Conservation (phyloP, 2,797 vertebrate species). For the Galago senegalensis region DNA sequence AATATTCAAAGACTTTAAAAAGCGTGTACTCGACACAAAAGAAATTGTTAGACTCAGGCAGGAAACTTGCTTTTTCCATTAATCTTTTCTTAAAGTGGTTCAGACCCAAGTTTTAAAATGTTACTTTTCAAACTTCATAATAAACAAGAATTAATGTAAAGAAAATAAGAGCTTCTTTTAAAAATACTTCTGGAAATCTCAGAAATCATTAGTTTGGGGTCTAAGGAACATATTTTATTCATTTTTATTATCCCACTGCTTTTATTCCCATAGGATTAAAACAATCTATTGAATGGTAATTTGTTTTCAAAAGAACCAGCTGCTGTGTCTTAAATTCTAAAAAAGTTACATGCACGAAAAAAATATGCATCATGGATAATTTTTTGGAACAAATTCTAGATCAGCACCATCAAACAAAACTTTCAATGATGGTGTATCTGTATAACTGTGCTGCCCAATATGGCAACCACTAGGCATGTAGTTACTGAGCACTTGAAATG, state of each 20-base stretch:
- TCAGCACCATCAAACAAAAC: neutral
- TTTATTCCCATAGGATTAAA: slow-evolving; percentile 17
- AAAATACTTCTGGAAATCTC: slow-evolving; percentile 23
- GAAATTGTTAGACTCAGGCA: neutral
- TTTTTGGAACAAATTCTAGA: slow-evolving; percentile 20
- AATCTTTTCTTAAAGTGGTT: slow-evolving; percentile 34
- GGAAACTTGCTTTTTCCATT: slow-evolving; percentile 47
- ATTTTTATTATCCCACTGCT: slow-evolving; percentile 38
- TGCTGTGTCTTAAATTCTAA: slow-evolving; percentile 50
- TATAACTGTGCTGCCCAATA: neutral
- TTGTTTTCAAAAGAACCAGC: slow-evolving; percentile 27
- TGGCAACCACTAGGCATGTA: neutral
- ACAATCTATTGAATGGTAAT: neutral
- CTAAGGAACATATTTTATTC: neutral
- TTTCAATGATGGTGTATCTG: neutral
- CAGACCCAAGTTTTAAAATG: slow-evolving; percentile 38
- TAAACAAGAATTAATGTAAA: neutral
- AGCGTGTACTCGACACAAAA: slow-evolving; percentile 35
- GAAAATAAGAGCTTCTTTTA: slow-evolving; percentile 34
- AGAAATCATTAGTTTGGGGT: slow-evolving; percentile 27
- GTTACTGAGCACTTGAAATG: neutral
- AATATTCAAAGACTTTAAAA: slow-evolving; percentile 33
- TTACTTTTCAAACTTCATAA: slow-evolving; percentile 22
- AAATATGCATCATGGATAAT: neutral
- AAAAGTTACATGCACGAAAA: neutral